Evolutionary conservation across 2,797 vertebrate genomes (phyloP), one percentile per base, ranked within the genome.

Genomic region (Danio albolineatus): DNA sequence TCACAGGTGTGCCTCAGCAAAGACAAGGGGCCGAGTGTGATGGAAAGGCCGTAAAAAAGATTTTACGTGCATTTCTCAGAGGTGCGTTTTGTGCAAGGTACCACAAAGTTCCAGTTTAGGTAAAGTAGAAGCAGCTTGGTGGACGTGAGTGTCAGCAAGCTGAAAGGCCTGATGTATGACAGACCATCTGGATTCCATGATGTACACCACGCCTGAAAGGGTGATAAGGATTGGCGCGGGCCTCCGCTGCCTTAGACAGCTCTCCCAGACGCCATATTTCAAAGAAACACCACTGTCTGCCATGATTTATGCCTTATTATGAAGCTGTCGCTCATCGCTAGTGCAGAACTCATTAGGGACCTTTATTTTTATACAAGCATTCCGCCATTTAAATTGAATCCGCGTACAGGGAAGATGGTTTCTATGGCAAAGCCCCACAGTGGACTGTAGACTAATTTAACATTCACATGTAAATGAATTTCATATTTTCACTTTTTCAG

Each of bases 311-410:
- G 77, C 76, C 67, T 69, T 71, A 81, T 86, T 75, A 79, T 74
- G 83, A 83, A 83, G 76, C 82, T 72, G 73, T 82, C 71, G 54
- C 77, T 83, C 85, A 83, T 81, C 41, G 66, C 79, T 82, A 71
- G 49, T 28, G 59, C 71, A 78, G 82, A 85, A 82, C 84, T 85
- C 82, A 84, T 82, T 84, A 85, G 79, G 82, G 80, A 78, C 65
- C 74, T 84, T 85, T 84, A 84, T 84, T 87, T 87, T 76, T 84
- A 81, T 80, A 82, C 80, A 85, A 84, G 85, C 78, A 65, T 62
- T 43, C 66, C 36, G 17, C 53, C 10, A 72, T 60, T 39, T 73
- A 84, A 75, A 84, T 85, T 74, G 46, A 83, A 84, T 84, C 78
- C 36, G 65, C 49, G 44, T 64, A 69, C 72, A 43, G 57, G 46